These are phyloP conservation scores for Scaptodrosophila lebanonensis DNA, from an alignment of 1,140 invertebrate species.

Conservation along the genomic window DNA sequence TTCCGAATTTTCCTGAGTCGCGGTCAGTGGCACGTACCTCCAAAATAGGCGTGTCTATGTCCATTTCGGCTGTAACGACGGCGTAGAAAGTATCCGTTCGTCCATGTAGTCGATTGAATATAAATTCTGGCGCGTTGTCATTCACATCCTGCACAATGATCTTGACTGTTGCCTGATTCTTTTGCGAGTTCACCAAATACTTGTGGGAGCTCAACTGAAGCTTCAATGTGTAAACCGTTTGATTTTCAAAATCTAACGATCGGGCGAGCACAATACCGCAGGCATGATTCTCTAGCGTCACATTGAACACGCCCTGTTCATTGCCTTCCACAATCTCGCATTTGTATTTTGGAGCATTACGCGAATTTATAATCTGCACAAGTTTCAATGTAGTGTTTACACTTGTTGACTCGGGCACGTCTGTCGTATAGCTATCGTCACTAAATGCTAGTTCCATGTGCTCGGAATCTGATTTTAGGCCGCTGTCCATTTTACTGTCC, in stretches of 20 bases:
- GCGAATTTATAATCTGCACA: slow-evolving; percentile 74
- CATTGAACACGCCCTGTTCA: slow-evolving; percentile 84
- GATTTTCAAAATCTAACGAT: slow-evolving; percentile 86
- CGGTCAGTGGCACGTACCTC: slow-evolving; percentile 87
- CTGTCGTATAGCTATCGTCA: slow-evolving; percentile 88
- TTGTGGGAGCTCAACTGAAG: slow-evolving; percentile 86
- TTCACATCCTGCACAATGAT: slow-evolving; percentile 91
- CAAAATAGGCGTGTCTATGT: slow-evolving; percentile 85
- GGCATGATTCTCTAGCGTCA: slow-evolving; percentile 86
- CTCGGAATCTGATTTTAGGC: slow-evolving; percentile 78
- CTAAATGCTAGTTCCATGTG: slow-evolving; percentile 88
- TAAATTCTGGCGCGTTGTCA: slow-evolving; percentile 90
- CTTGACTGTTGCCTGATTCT: slow-evolving; percentile 85
- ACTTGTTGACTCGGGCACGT: slow-evolving; percentile 83
- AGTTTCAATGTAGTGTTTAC: slow-evolving; percentile 68
- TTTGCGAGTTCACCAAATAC: slow-evolving; percentile 86
- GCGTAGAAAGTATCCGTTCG: slow-evolving; percentile 82
- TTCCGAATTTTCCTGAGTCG: slow-evolving; percentile 88
- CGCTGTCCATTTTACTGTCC: slow-evolving; percentile 42
- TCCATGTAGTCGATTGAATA: slow-evolving; percentile 80
- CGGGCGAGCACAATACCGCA: slow-evolving; percentile 86
- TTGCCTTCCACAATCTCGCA: slow-evolving; percentile 87
- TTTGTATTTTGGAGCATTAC: slow-evolving; percentile 64
- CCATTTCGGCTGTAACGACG: slow-evolving; percentile 83
- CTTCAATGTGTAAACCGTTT: slow-evolving; percentile 85